Base-by-base conservation (phyloP, 2,888 invertebrate genomes). In the Stenolophus ochropezus region DNA sequence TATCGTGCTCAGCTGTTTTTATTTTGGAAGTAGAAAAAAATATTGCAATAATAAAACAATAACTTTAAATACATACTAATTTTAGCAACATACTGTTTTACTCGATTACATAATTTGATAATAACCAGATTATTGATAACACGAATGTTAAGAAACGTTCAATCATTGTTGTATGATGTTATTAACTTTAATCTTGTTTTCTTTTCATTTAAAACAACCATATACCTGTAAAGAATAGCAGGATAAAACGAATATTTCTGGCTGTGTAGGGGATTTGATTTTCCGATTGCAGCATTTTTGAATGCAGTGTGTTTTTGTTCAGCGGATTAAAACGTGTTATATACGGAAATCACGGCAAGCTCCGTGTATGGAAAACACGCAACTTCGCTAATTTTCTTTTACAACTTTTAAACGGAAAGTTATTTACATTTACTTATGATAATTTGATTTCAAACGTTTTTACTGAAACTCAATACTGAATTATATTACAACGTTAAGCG, bases 341-440 rank as follows among this genome's bases (percentile, higher is more conserved):
- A 27, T 23, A 14, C 25, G 14, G 25, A 61, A 61, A 61, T 61
- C 61, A 61, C 61, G 61, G 27, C 23, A 25, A 27, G 27, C 61
- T 61, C 16, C 27, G 61, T 61, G 25, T 25, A 5, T 23, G 61
- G 56, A 5, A 21, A 61, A 25, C 61, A 61, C 61, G 61, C 61
- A 61, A 61, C 27, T 23, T 11, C 56, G 61, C 21, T 27, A 61
- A 61, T 61, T 56, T 23, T 61, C 61, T 14, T 61, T 21, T 61
- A 14, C 14, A 14, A 25, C 14, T 23, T 61, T 61, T 4, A 61
- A 61, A 61, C 27, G 14, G 14, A 14, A 61, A 61, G 23, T 27
- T 61, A 61, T 61, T 61, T 61, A 61, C 61, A 61, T 61, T 56
- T 56, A 56, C 8, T 56, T 27, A 61, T 61, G 27, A 61, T 61